Conservation (phyloP, 1,140 invertebrate genomes). For the Parasteatoda tepidariorum region DNA sequence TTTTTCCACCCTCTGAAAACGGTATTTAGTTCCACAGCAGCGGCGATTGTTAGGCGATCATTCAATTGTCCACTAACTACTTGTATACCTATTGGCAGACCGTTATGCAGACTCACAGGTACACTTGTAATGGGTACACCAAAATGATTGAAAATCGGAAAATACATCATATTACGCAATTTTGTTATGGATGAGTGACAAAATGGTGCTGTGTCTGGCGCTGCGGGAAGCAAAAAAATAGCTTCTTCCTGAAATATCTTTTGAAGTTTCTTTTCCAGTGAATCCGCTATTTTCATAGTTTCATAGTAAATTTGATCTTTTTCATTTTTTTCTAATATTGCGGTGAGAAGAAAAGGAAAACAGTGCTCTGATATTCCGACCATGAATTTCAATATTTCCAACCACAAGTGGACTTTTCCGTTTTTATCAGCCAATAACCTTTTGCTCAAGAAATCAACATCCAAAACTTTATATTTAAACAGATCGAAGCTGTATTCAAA, state of each 20-base stretch:
- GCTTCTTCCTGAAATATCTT: conserved; percentile 76
- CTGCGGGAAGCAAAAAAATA: conserved; percentile 85
- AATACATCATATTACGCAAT: conserved; percentile 88
- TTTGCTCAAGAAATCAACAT: too few species aligned
- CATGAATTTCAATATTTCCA: conserved; percentile 72
- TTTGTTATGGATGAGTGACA: conserved; percentile 83
- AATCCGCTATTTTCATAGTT: conserved; percentile 48
- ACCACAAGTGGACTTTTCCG: conserved; percentile 61
- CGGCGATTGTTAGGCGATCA: conserved; percentile 64
- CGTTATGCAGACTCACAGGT: conserved; percentile 68
- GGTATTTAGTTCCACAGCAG: conserved; percentile 65
- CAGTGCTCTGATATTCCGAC: conserved; percentile 85
- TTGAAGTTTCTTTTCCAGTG: too few species aligned
- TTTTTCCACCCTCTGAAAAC: conserved; percentile 65
- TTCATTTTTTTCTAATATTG: conserved; percentile 75
- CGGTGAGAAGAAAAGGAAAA: conserved; percentile 82
- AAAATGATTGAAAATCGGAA: conserved; percentile 70
- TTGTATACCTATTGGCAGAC: conserved; percentile 70
- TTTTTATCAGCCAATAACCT: neutral
- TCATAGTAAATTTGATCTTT: conserved; percentile 8
- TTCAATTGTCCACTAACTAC: conserved; percentile 66
- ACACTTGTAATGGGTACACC: conserved; percentile 68
- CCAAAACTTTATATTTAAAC: too few species aligned
- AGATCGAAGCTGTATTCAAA: too few species aligned
- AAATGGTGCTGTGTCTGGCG: conserved; percentile 82